Base-by-base conservation (phyloP, 2,888 invertebrate genomes). In the Epinotia bilunana region DNA sequence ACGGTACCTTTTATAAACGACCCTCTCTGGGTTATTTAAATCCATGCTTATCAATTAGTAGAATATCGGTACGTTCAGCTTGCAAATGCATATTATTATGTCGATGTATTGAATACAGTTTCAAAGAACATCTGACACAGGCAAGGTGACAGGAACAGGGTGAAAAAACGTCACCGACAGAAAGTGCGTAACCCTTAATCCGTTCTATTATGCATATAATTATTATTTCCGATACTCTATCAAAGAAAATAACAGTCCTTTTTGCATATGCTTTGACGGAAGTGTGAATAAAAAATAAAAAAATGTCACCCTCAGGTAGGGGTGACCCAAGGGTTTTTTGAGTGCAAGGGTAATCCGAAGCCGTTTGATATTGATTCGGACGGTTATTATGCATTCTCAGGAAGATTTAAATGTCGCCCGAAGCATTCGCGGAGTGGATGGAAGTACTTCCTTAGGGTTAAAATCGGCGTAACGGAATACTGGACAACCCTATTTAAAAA, bases 191-290 rank as follows among this genome's bases (percentile, higher is more conserved):
- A 86, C 91, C 92, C 86, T 87, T 93, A 93, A 94, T 94, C 94
- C 93, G 87, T 85, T 89, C 90, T 88, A 90, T 93, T 92, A 93
- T 93, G 93, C 94, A 94, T 93, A 93, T 93, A 93, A 93, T 94
- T 93, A 94, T 93, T 94, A 93, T 93, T 94, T 93, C 93, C 93
- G 92, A 92, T 39, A 39, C 39, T 90, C 79, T 89, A 91, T 92
- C 92, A 91, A 93, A 93, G 93, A 91, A 91, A 93, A 90, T 90
- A 91, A 91, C 89, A 90, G 88, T 90, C 88, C 90, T 91, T 93
- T 93, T 93, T 94, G 93, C 93, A 93, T 93, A 92, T 88, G 88
- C 88, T 88, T 87, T 89, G 91, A 88, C 91, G 92, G 93, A 93
- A 93, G 93, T 93, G 91, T 93, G 91, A 92, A 93, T 91, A 90